Evolutionary conservation across 2,888 invertebrate species (phyloP), one percentile per base, ranked within the genome.

Genomic region (Pinctada fucata): DNA sequence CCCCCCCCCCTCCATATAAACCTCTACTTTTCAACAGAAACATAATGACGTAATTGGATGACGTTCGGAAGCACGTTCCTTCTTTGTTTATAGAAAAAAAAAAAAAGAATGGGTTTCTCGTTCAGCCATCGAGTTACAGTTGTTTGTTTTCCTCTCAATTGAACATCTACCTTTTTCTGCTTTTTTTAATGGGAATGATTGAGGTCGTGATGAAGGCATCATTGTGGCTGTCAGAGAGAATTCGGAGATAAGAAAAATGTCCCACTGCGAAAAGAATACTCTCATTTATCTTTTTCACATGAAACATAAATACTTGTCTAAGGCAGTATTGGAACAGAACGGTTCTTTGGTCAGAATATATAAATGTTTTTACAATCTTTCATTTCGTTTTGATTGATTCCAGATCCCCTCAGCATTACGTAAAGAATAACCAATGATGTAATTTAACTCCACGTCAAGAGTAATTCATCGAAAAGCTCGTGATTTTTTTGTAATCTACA

Each of bases 401-500:
- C 68, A 68, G 68, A 68, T 45, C 58, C 10, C 10, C 58, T 52
- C 10, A 8, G 6, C 10, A 52, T 68, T 31, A 45, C 45, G 45
- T 10, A 68, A 68, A 68, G 16, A 68, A 50, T 48, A 64, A 16
- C 74, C 47, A 65, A 74, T 74, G 71, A 72, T 52, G 65, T 72
- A 77, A 77, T 66, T 45, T 49, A 50, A 66, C 66, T 50, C 47
- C 48, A n/a, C 66, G 72, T 52, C 66, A 51, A 52, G 50, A 51
- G 66, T 77, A 66, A 77, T 77, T 77, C 76, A 71, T 72, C 49
- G 52, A 48, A 51, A 48, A 66, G 65, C 48, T 31, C 47, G 51
- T 31, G 51, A 45, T 50, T 45, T 77, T 77, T 77, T 77, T 72
- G 72, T 71, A 72, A 77, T 66, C 48, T 73, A 64, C 49, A 47